Evolutionary conservation across 2,797 vertebrate genomes (phyloP), one percentile per base, ranked within the genome.

Genomic region (Ctenosaura bakeri): DNA sequence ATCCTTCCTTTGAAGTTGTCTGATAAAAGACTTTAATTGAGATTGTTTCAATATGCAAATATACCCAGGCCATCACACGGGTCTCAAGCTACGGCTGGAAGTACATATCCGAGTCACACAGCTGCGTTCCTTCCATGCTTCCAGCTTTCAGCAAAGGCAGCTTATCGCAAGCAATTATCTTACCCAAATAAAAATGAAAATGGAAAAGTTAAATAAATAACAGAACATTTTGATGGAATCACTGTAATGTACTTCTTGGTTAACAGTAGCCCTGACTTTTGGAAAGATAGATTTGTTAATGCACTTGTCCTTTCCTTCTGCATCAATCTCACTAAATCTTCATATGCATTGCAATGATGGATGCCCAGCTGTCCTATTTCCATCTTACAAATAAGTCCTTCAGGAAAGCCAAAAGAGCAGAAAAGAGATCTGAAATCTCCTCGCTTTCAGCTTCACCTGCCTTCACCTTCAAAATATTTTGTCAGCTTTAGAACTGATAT

Each of bases 171-270:
- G 95, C 97, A 98, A 98, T 98, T 97, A 97, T 97, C 97, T 97
- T 97, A 95, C 96, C 95, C 97, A 98, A 98, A 98, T 97, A 97
- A 97, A 97, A 96, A 95, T 95, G 97, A 96, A 97, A 97, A 97
- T 97, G 96, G 96, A 94, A 96, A 98, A 97, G 96, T 97, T 97
- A 97, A 97, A 97, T 96, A 98, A 97, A 97, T 97, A 97, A 95
- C 96, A 96, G 95, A 95, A 95, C 95, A 96, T 96, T 96, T 94
- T 96, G 97, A 97, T 97, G 94, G 95, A 96, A 97, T 97, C 96
- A 90, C 91, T 76, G 94, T 93, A 91, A 94, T 92, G 94, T 95
- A 94, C 94, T 90, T 91, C 96, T 95, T 94, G 91, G 96, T 96
- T 96, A 96, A 95, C 94, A 94, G 95, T 94, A 96, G 92, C 94